These are phyloP conservation scores for Pyxicephalus adspersus DNA, from an alignment of 2,113 vertebrate species.

Conservation along the genomic window DNA sequence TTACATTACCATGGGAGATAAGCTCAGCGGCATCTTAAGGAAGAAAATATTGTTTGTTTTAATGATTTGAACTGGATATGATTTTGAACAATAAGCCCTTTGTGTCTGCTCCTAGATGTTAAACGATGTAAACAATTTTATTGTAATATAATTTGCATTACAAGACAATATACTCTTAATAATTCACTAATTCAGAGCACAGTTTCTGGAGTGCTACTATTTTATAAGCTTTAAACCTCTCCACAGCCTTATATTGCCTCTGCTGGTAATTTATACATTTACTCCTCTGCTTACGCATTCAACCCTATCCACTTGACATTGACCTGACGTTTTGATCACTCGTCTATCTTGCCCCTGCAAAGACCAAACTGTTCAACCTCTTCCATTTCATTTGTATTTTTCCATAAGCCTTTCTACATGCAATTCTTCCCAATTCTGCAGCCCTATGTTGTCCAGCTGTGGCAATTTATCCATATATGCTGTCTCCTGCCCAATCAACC, in stretches of 20 bases:
- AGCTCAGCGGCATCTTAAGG: neutral
- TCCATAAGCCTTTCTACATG: too few relatives aligned
- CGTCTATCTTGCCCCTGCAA: too few relatives aligned
- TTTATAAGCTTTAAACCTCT: constrained; percentile 4
- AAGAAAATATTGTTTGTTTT: constrained; percentile 24
- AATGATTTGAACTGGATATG: constrained; percentile 7
- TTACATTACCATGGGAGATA: constrained; percentile 7
- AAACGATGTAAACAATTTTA: constrained; percentile 18
- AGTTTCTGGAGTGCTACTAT: neutral
- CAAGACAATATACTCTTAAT: constrained; percentile 7
- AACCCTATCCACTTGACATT: too few relatives aligned
- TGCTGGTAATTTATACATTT: neutral
- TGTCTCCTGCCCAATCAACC: too few relatives aligned
- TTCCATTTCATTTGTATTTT: too few relatives aligned
- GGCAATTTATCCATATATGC: too few relatives aligned
- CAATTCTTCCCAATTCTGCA: too few relatives aligned
- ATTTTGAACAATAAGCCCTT: constrained; percentile 8
- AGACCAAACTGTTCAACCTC: too few relatives aligned
- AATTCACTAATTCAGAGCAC: neutral
- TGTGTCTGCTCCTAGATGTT: constrained; percentile 1
- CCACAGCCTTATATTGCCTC: neutral
- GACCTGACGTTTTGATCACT: too few relatives aligned
- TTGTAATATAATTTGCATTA: constrained; percentile 20
- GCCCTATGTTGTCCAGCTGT: too few relatives aligned
- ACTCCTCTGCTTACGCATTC: neutral